These are phyloP conservation scores for Mechanitis mazaeus DNA, from an alignment of 2,888 invertebrate species.

Conservation along the genomic window DNA sequence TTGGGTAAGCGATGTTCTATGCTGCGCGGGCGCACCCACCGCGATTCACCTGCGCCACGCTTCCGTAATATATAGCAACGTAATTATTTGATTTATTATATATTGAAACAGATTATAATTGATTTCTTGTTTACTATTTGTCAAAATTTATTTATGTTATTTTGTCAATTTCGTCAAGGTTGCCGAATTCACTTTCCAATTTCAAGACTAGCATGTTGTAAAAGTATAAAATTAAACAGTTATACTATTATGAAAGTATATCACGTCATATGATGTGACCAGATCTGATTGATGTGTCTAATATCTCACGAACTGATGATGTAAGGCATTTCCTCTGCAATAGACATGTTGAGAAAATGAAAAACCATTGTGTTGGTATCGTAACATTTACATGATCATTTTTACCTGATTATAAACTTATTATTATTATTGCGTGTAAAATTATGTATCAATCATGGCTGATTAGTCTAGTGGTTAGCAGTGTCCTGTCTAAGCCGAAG, in stretches of 20 bases:
- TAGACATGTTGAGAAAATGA: constrained; percentile 25
- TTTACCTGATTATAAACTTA: no score
- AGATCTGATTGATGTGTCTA: no score
- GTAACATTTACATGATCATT: no score
- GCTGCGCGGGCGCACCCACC: constrained; percentile 46
- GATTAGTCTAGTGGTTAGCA: no score
- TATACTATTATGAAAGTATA: no score
- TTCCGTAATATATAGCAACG: constrained; percentile 14
- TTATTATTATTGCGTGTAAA: no score
- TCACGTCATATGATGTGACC: no score
- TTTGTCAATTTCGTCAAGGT: neutral
- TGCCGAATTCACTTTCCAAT: neutral
- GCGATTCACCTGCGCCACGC: constrained; percentile 48
- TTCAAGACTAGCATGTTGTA: neutral
- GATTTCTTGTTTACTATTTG: constrained; percentile 1
- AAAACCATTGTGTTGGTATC: constrained; percentile 18
- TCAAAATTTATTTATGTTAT: neutral
- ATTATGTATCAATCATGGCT: no score
- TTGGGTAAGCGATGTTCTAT: constrained; percentile 52
- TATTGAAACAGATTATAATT: neutral
- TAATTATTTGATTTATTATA: constrained; percentile 4
- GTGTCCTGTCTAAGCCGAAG: no score
- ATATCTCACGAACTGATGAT: neutral
- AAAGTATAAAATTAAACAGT: no score
- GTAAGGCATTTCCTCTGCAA: constrained; percentile 21